A percentile compares a stretch with the other conserved stretches of the same genome.
Conservation (phyloP, 2,888 invertebrate genomes). For the Dryomyza anilis region DNA sequence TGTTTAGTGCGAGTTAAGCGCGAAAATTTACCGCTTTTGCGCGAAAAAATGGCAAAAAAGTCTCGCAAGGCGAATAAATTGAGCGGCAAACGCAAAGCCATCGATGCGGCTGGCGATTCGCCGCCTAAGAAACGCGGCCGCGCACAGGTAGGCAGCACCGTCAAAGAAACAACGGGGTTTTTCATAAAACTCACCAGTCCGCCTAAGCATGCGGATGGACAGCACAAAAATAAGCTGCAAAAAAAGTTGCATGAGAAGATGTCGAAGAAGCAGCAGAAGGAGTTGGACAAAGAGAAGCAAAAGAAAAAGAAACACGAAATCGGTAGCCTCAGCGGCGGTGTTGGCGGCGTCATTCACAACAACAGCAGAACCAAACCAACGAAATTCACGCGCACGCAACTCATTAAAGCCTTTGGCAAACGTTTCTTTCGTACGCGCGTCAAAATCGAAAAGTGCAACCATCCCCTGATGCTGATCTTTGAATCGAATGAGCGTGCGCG, state of each 20-base stretch:
- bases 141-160: slow-evolving; percentile 5
- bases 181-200: slow-evolving; percentile 30
- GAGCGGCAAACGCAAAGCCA: background rate
- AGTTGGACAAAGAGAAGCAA: slow-evolving; percentile 21
- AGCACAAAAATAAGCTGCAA: background rate
- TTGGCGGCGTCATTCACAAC: background rate
- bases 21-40: slow-evolving; percentile 32
- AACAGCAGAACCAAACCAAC: slow-evolving; percentile 32
- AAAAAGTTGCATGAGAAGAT: background rate
- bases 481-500: slow-evolving; percentile 39
- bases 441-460: slow-evolving; percentile 36
- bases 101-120: background rate
- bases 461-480: slow-evolving; percentile 40
- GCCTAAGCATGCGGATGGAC: background rate
- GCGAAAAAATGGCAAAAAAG: slow-evolving; percentile 7
- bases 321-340: no score
- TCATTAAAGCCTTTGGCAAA: slow-evolving; percentile 38
- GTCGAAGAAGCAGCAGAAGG: no score
- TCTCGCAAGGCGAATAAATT: no score
- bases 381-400: slow-evolving; percentile 38
- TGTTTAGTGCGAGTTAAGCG: slow-evolving; percentile 36
- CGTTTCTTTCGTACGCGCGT: slow-evolving; percentile 38
- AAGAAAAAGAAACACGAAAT: background rate
- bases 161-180: slow-evolving; percentile 30
- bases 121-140: slow-evolving; percentile 29